Evolutionary conservation across 2,797 vertebrate species (phyloP), one percentile per base, ranked within the genome.

Genomic region (Gouania willdenowi): DNA sequence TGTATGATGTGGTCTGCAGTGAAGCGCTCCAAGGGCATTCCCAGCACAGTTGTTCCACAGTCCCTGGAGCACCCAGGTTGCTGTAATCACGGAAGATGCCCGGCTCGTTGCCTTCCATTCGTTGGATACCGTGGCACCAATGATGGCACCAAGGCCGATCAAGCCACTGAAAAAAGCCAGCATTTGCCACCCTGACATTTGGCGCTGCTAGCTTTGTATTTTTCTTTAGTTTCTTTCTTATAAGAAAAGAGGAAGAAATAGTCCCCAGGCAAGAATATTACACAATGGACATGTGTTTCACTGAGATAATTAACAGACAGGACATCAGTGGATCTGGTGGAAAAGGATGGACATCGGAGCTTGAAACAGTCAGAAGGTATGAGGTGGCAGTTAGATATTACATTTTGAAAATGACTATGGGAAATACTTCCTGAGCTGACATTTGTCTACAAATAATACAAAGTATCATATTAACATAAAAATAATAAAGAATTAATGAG

Each of bases 11-110:
- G 79, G 83, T 65, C 86, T 77, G 72, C 87, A 89, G 55, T 95
- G 94, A 72, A 94, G 84, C 23, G 93, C 88, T 26, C 94, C 94
- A 41, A 95, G 72, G 0, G 94, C 92, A 0, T 95, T 98, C 11
- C 94, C 94, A 2, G 91, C 93, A 44, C 94, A 97, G 77, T 92
- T 95, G 87, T 91, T 92, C 93, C 94, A 95, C 36, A 97, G 84
- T 23, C 94, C 94, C 77, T 97, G 94, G 48, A 93, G 92, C 30
- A 97, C 87, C 94, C 94, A 97, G 6, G 93, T 98, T 3, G 91
- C 93, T 0, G 93, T 96, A 72, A 98, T 95, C 63, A 97, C 93
- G 0, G 94, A 95, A 0, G 92, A 93, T 3, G 93, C 94, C 45
- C 90, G 75, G 47, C 93, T 96, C 10, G 93, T 98, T 29, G 89